phyloP scores from a whole-genome alignment of 2,113 vertebrate species.

The human region DNA sequence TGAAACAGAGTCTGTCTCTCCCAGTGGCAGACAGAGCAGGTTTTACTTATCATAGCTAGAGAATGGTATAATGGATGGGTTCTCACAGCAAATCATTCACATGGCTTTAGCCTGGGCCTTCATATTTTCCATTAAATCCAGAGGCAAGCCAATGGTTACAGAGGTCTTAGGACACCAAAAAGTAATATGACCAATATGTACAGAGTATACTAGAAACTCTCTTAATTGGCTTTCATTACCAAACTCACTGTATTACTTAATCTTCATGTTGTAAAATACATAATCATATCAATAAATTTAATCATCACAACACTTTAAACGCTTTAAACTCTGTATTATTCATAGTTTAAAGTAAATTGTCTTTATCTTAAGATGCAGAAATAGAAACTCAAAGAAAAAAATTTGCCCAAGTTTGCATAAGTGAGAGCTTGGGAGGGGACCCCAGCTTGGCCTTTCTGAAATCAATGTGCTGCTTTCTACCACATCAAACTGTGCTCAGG shows the following conservation, averaged over 20 bases:
- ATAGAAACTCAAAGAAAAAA: background rate
- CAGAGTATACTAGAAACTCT: background rate
- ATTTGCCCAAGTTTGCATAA: background rate
- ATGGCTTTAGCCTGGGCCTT: background rate
- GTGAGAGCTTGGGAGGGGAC: background rate
- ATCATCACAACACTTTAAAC: background rate
- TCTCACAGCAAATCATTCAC: background rate
- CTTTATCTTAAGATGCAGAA: background rate
- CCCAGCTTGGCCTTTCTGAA: background rate
- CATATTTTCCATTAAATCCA: background rate
- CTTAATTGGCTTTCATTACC: background rate
- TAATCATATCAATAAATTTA: background rate
- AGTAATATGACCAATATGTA: background rate
- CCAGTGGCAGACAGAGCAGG: background rate
- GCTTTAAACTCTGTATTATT: background rate
- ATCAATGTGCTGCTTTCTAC: background rate
- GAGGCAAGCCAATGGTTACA: background rate
- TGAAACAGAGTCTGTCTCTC: background rate
- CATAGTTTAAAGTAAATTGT: background rate
- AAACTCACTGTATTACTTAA: background rate
- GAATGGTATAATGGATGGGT: background rate
- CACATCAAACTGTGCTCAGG: background rate
- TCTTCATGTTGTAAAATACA: background rate
- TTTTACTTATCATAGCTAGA: background rate
- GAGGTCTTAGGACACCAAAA: background rate